phyloP scores from a whole-genome alignment of 2,113 vertebrate species.

The Brienomyrus longianalis region DNA sequence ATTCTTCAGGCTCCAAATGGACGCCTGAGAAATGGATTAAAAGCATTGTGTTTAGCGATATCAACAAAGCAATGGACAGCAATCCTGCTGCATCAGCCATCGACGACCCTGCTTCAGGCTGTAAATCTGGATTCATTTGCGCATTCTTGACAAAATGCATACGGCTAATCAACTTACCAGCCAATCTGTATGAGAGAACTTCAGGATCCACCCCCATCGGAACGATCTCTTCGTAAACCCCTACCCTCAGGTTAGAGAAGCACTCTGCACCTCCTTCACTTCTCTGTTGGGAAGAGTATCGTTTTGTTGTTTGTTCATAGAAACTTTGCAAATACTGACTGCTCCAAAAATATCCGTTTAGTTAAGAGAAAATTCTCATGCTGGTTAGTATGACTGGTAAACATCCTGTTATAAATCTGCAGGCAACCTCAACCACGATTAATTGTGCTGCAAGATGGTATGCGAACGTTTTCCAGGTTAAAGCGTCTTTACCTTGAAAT shows the following conservation, averaged over 20 bases:
- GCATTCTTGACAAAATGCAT: not conserved
- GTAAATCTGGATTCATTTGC: not conserved
- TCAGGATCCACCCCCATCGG: constrained; percentile 87
- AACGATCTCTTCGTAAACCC: constrained; percentile 87
- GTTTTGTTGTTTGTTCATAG: not conserved
- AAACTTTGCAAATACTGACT: not conserved
- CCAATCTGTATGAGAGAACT: constrained; percentile 73
- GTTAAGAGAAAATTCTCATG: not conserved
- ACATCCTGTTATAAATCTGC: too few species aligned
- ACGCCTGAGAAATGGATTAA: constrained; percentile 57
- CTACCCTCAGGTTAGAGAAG: constrained; percentile 80
- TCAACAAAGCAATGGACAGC: not conserved
- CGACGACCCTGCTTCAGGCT: not conserved
- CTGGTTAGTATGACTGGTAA: not conserved
- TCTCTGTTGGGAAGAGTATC: constrained; percentile 52
- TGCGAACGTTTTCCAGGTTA: not conserved
- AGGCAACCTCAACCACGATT: not conserved
- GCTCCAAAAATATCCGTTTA: not conserved
- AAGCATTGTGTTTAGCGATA: not conserved
- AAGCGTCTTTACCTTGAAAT: constrained; percentile 81
- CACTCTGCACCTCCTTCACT: constrained; percentile 81
- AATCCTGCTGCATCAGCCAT: not conserved
- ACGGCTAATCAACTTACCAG: constrained; percentile 61
- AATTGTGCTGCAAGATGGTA: not conserved
- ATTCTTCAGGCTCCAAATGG: constrained; percentile 82